A percentile compares a stretch with the other conserved stretches of the same genome.
phyloP scores from a whole-genome alignment of 1,140 invertebrate genomes.

The Drosophila miranda region DNA sequence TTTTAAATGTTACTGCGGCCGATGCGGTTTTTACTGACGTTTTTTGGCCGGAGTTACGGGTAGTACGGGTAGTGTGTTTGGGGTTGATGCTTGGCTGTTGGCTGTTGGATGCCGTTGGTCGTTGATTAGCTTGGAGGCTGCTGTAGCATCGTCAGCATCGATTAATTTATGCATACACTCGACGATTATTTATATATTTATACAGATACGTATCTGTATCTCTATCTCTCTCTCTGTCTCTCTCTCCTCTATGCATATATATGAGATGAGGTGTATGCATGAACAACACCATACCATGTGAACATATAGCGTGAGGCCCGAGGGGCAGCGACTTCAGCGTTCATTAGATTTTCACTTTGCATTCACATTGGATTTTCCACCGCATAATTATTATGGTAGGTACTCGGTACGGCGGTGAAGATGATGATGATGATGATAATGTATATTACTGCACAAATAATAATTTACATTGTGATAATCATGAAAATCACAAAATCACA shows the following conservation, averaged over 20 bases:
- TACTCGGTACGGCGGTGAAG: background rate
- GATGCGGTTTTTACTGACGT: conserved; percentile 10
- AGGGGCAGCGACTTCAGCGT: conserved; percentile 13
- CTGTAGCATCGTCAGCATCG: conserved; percentile 23
- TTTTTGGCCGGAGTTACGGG: no score
- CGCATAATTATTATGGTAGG: conserved; percentile 58
- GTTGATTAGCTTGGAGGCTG: conserved; percentile 39
- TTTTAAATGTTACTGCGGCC: conserved; percentile 29
- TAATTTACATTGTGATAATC: conserved; percentile 26
- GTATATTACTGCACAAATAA: conserved; percentile 44
- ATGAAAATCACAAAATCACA: conserved; percentile 25
- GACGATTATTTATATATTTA: conserved; percentile 20
- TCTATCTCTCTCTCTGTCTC: background rate
- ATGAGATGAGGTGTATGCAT: background rate
- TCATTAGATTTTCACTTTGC: conserved; percentile 68
- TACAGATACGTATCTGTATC: conserved; percentile 9
- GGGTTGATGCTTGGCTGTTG: conserved; percentile 21
- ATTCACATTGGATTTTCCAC: conserved; percentile 70
- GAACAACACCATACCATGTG: conserved; percentile 5
- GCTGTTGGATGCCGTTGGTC: conserved; percentile 20
- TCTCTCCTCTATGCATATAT: conserved; percentile 2
- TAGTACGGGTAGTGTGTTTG: conserved; percentile 12
- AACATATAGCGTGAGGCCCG: conserved; percentile 32
- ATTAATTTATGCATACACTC: conserved; percentile 52
- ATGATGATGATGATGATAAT: conserved; percentile 2